phyloP scores from a whole-genome alignment of 35 echinoderm and acorn worm species.

The Eucidaris tribuloides region DNA sequence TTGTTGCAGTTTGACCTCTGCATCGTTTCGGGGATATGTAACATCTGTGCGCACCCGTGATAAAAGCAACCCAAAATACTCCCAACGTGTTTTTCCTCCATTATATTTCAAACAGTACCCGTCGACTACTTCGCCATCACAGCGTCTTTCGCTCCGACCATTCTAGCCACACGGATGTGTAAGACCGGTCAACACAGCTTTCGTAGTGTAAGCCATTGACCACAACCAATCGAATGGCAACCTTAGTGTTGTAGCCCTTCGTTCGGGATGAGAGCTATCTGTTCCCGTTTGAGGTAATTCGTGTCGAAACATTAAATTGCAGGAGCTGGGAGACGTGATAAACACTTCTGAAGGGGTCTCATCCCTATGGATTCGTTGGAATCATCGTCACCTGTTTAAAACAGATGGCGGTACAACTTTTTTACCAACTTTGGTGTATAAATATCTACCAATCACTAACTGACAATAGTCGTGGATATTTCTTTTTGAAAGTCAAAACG shows the following conservation, averaged over 20 bases:
- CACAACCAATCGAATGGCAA: not conserved
- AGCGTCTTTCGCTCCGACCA: conserved; percentile 10
- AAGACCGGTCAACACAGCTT: not conserved
- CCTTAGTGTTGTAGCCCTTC: no score
- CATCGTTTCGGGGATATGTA: not conserved
- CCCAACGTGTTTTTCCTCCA: not conserved
- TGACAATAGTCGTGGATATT: conserved; percentile 11
- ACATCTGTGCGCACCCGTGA: not conserved
- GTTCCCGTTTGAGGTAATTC: conserved; percentile 28
- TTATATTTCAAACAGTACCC: not conserved
- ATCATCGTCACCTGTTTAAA: not conserved
- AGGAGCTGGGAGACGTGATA: conserved; percentile 46
- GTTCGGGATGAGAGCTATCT: not conserved
- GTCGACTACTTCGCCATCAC: conserved; percentile 16
- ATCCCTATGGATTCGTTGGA: not conserved
- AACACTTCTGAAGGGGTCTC: conserved; percentile 27
- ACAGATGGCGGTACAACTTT: conserved; percentile 18
- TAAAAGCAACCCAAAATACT: not conserved
- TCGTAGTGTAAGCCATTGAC: conserved; percentile 28
- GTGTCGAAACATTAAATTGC: conserved; percentile 6
- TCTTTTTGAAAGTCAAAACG: conserved; percentile 41
- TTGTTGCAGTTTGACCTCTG: not conserved
- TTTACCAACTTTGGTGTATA: conserved; percentile 33
- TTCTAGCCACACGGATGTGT: conserved; percentile 31
- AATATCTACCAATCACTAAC: conserved; percentile 42